Evolutionary conservation across 2,797 vertebrate species (phyloP).

Genomic region (Anguilla anguilla): DNA sequence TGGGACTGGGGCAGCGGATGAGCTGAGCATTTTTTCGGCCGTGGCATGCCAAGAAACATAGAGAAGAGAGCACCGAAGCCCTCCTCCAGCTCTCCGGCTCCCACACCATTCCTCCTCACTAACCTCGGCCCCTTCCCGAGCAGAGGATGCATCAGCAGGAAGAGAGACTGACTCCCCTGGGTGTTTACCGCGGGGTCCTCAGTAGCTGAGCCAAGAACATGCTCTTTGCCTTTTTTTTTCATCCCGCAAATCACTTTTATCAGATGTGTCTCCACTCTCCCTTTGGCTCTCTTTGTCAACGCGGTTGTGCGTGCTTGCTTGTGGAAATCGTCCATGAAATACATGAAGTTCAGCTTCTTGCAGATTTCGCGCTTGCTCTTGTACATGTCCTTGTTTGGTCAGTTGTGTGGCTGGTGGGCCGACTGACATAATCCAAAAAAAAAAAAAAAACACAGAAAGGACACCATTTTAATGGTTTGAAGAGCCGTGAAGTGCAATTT

Average conservation of each 20-base stretch:
- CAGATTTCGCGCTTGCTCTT: neutral
- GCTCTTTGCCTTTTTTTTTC: neutral
- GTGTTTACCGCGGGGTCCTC: neutral
- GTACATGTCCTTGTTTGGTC: neutral
- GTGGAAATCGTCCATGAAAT: neutral
- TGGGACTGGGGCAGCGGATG: constrained; percentile 36
- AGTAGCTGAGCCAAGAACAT: neutral
- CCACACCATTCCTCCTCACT: constrained; percentile 32
- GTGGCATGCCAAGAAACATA: constrained; percentile 47
- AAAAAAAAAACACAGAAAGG: neutral
- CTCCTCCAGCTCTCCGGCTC: neutral
- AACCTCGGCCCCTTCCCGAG: constrained; percentile 42
- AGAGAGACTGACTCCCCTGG: neutral
- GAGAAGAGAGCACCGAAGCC: neutral
- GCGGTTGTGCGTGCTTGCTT: neutral
- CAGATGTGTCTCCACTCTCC: neutral
- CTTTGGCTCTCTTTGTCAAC: neutral
- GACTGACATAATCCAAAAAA: neutral
- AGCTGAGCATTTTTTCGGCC: constrained; percentile 32
- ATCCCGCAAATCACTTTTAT: constrained; percentile 4
- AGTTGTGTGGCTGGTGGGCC: neutral
- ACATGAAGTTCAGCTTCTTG: neutral
- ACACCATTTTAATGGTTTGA: neutral
- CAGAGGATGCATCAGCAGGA: constrained; percentile 48
- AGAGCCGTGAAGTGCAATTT: neutral